Conservation (phyloP, 92 coral and sea anemone species). For the Bergia puertoricense region DNA sequence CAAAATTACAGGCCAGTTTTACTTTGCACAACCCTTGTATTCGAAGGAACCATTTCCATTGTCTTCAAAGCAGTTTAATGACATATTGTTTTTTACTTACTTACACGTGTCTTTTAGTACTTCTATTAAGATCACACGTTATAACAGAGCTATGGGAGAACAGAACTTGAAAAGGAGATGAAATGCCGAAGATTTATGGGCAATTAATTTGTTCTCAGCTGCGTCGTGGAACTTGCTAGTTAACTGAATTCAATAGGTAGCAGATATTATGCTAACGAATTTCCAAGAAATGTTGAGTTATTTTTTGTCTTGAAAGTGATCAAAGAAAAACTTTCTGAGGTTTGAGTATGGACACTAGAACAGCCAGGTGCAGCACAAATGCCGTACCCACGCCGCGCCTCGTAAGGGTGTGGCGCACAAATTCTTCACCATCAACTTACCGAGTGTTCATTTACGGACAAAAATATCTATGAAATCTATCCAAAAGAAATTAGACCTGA, state of each 20-base stretch:
- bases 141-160: not conserved
- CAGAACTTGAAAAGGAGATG: no score
- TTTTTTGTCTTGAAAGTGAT: not conserved
- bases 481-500: no score
- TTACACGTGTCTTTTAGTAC: constrained; percentile 18
- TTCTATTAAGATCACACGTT: not conserved
- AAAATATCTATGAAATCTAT: not conserved
- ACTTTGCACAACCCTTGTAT: constrained; percentile 20
- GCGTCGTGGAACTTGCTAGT: not conserved
- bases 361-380: constrained; percentile 25
- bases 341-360: constrained; percentile 17
- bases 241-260: not conserved
- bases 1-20: constrained; percentile 14
- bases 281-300: not conserved
- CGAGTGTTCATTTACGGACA: not conserved
- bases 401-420: not conserved
- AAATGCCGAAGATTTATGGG: not conserved
- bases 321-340: constrained; percentile 6
- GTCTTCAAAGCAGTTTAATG: constrained; percentile 1
- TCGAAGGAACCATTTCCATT: not conserved
- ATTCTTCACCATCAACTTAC: not conserved
- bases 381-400: constrained; percentile 10
- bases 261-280: not conserved
- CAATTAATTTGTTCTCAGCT: not conserved
- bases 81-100: not conserved